Percentiles rank a stretch among this genome's conserved stretches.
Evolutionary conservation across 2,797 vertebrate species (phyloP).

Genomic region (Austrolebias charrua): DNA sequence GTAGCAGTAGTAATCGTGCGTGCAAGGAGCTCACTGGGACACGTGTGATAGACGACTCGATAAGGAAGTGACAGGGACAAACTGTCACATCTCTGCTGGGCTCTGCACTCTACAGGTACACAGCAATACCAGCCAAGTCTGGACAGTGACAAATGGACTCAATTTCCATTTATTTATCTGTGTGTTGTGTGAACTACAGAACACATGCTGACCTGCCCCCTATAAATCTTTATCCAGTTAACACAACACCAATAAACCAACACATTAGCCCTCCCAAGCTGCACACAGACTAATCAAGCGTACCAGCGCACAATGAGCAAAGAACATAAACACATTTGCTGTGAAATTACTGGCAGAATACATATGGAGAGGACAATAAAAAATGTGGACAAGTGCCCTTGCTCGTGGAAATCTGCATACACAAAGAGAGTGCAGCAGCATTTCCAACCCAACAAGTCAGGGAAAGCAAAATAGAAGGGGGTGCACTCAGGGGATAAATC

Average conservation of each 20-base stretch:
- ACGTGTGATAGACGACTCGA: constrained; percentile 43
- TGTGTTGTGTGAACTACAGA: constrained; percentile 61
- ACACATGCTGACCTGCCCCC: constrained; percentile 52
- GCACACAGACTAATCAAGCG: constrained; percentile 52
- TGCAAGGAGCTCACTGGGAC: constrained; percentile 29
- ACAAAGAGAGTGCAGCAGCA: constrained; percentile 21
- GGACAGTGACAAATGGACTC: constrained; percentile 71
- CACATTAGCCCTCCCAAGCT: constrained; percentile 60
- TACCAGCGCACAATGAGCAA: constrained; percentile 18
- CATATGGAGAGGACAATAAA: constrained; percentile 43
- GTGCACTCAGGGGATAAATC: constrained; percentile 44
- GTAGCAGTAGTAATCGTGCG: background rate
- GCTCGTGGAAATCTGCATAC: constrained; percentile 22
- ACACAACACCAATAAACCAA: constrained; percentile 64
- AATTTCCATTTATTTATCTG: constrained; percentile 77
- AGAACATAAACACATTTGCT: constrained; percentile 25
- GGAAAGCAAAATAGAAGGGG: constrained; percentile 17
- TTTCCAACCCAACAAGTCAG: constrained; percentile 27
- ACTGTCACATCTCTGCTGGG: constrained; percentile 50
- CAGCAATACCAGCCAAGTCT: constrained; percentile 13
- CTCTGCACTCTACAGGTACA: constrained; percentile 59
- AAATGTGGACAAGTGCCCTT: constrained; percentile 25
- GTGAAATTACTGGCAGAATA: constrained; percentile 45
- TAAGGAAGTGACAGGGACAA: constrained; percentile 48
- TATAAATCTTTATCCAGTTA: constrained; percentile 78